Conservation (phyloP, 2,113 vertebrate species). For the Bos javanicus region DNA sequence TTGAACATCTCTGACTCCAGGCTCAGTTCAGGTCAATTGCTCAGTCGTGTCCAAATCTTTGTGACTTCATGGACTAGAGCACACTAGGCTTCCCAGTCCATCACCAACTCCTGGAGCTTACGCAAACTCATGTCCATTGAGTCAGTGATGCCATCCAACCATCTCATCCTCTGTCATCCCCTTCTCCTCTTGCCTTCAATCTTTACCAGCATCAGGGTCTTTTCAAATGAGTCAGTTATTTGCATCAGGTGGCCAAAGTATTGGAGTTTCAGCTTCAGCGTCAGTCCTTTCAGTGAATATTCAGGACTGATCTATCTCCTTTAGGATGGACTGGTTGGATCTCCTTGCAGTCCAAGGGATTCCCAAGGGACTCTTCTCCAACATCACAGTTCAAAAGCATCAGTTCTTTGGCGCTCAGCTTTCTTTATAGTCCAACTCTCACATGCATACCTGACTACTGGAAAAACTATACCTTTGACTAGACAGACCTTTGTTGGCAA, state of each 20-base stretch:
- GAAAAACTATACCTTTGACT: constrained; percentile 66
- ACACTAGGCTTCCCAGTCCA: not conserved
- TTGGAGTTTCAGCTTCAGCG: not conserved
- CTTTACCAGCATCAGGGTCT: no score
- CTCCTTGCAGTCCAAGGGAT: not conserved
- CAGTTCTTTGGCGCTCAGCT: not conserved
- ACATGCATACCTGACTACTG: not conserved
- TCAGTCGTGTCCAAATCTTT: not conserved
- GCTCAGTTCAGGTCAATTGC: not conserved
- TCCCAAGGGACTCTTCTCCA: not conserved
- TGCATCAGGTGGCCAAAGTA: no score
- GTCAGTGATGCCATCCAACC: not conserved
- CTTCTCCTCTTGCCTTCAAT: not conserved
- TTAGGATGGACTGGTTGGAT: not conserved
- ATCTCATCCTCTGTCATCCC: not conserved
- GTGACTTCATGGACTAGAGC: not conserved
- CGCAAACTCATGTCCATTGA: not conserved
- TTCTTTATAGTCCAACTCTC: not conserved
- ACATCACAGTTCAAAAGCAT: not conserved
- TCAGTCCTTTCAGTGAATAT: not conserved
- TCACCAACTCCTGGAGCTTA: not conserved
- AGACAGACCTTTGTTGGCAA: not conserved
- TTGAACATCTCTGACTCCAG: constrained; percentile 90
- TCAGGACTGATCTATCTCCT: not conserved
- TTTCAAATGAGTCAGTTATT: no score